Base-by-base conservation (phyloP, 1,140 invertebrate genomes). In the Drosophila simulans region DNA sequence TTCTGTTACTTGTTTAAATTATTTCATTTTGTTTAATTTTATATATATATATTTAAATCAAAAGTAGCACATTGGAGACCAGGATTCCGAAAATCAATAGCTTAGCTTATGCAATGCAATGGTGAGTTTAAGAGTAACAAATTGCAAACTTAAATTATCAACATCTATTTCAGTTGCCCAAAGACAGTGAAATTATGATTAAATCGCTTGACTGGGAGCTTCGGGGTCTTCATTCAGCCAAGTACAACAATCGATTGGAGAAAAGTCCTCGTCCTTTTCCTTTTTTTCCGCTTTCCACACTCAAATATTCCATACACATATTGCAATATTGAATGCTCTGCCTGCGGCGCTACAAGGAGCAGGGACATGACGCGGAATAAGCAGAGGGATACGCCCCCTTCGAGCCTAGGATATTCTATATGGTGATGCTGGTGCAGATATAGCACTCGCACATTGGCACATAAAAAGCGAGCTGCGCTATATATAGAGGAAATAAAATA, bases 251-350 rank as follows among this genome's bases (percentile, higher is more conserved):
- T 65, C 69, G 58, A 77, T 74, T 55, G 25, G 64, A 45, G 65
- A 56, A 34, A n/a, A 20, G 39, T 49, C 63, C 42, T 62, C 7
- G 8, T 31, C 15, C 13, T 17, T 22, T 27, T 22, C 45, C 52
- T 37, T 11, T 34, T 34, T 55, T 37, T 69, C 39, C 13, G 40
- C 49, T 20, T 53, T 20, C 46, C 34, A 46, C 46, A 35, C 51
- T 70, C 35, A 40, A 52, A 49, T 57, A 70, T 70, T 70, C 68
- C 51, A 57, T 70, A 51, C 64, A 70, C 59, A 79, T 80, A 77
- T 77, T 81, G 79, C 71, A 83, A 70, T 83, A 79, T 75, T 79
- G 75, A 83, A 84, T 80, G 80, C 55, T 68, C 64, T 53, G 57
- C 80, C 57, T 60, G 79, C 35, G 62, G 80, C 62, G 60, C 17